Conservation (phyloP, 2,888 invertebrate species). For the Elaeidobius kamerunicus region DNA sequence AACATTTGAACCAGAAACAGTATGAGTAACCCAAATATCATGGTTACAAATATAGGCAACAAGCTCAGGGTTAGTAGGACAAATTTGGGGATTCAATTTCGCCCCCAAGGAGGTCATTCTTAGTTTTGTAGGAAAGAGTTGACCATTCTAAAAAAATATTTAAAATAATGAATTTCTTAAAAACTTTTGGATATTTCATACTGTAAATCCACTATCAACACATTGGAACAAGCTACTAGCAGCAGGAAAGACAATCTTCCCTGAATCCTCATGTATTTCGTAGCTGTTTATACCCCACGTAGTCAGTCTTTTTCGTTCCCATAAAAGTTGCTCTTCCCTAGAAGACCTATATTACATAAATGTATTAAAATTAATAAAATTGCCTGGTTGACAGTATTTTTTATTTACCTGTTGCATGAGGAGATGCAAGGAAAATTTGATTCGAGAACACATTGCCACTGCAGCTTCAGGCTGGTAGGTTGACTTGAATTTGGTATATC, state of each 20-base stretch:
- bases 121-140: conserved; percentile 66
- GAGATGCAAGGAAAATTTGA: conserved; percentile 66
- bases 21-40: conserved; percentile 86
- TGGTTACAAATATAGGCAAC: conserved; percentile 88
- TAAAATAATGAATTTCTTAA: too few relatives aligned
- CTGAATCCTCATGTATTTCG: conserved; percentile 77
- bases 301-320: conserved; percentile 88
- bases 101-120: conserved; percentile 64
- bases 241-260: conserved; percentile 88
- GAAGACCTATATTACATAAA: conserved; percentile 54
- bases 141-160: conserved; percentile 56
- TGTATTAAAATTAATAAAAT: too few relatives aligned
- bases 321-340: conserved; percentile 84
- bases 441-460: conserved; percentile 82
- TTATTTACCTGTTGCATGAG: conserved; percentile 48
- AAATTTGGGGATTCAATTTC: conserved; percentile 78
- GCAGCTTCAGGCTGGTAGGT: conserved; percentile 55
- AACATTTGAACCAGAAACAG: conserved; percentile 64
- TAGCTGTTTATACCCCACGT: conserved; percentile 94
- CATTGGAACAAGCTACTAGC: conserved; percentile 87
- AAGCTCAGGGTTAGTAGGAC: conserved; percentile 74
- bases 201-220: conserved; percentile 67
- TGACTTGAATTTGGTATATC: conserved; percentile 70
- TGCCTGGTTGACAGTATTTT: too few relatives aligned
- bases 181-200: too few relatives aligned